Conservation (phyloP, 2,888 invertebrate genomes). For the Alsophila aescularia region DNA sequence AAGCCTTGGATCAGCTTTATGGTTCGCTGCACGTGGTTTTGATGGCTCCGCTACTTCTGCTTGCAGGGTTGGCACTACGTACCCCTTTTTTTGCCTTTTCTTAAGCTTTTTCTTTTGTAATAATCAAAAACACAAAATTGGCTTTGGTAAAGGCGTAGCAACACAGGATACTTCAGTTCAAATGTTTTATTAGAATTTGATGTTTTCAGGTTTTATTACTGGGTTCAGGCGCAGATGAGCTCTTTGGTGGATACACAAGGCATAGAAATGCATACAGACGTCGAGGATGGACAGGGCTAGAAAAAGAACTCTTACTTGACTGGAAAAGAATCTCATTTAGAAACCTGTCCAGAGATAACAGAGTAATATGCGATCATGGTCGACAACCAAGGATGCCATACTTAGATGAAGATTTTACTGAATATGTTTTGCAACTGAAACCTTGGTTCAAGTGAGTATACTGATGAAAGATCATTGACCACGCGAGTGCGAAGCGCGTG, state of each 20-base stretch:
- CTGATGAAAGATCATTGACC: neutral
- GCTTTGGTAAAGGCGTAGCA: too few species aligned
- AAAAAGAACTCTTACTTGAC: conserved; percentile 89
- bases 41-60: conserved; percentile 83
- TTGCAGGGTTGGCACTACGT: conserved; percentile 81
- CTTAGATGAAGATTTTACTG: conserved; percentile 88
- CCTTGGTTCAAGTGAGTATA: conserved; percentile 87
- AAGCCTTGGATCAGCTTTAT: conserved; percentile 97
- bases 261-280: conserved; percentile 90
- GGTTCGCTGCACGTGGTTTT: conserved; percentile 95
- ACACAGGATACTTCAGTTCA: too few species aligned
- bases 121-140: too few species aligned
- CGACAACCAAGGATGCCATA: conserved; percentile 92
- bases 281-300: conserved; percentile 81
- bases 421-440: conserved; percentile 86
- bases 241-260: conserved; percentile 96
- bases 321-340: conserved; percentile 93
- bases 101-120: neutral
- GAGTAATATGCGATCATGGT: conserved; percentile 95
- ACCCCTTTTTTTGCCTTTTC: neutral
- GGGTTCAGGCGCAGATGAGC: conserved; percentile 99
- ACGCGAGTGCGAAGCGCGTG: too few species aligned
- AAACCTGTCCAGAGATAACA: conserved; percentile 97
- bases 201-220: conserved; percentile 88
- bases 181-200: too few species aligned